A percentile compares a stretch with the other conserved stretches of the same genome.
Evolutionary conservation across 2,888 invertebrate species (phyloP).

Genomic region (Schizotus pectinicornis): DNA sequence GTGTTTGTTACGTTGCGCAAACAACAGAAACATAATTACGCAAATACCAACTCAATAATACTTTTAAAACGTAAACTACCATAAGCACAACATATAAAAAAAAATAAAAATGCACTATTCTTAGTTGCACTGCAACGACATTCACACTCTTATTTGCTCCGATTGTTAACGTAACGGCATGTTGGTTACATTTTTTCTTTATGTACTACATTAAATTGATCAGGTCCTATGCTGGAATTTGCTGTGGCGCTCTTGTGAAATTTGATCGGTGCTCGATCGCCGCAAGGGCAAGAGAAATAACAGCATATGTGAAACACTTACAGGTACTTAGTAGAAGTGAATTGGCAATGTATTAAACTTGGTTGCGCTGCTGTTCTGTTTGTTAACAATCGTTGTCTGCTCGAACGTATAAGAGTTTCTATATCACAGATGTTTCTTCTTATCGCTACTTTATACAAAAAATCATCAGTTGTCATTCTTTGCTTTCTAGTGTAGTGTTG

Average conservation of each 20-base stretch:
- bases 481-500: slow-evolving; percentile 29
- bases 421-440: slow-evolving; percentile 61
- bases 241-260: neutral
- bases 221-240: slow-evolving; percentile 4
- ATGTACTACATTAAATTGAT: neutral
- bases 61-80: slow-evolving; percentile 21
- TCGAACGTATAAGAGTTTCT: slow-evolving; percentile 39
- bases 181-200: slow-evolving; percentile 2
- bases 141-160: slow-evolving; percentile 29
- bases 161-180: slow-evolving; percentile 33
- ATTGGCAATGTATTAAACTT: slow-evolving; percentile 25
- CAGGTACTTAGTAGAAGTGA: slow-evolving; percentile 34
- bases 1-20: slow-evolving; percentile 16
- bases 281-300: slow-evolving; percentile 1
- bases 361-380: slow-evolving; percentile 32
- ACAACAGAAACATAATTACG: neutral
- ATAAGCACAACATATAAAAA: slow-evolving; percentile 23
- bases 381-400: slow-evolving; percentile 49
- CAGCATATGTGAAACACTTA: slow-evolving; percentile 2
- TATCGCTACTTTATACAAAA: slow-evolving; percentile 50
- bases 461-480: slow-evolving; percentile 29
- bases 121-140: slow-evolving; percentile 27
- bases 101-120: slow-evolving; percentile 23
- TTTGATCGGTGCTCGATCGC: neutral
- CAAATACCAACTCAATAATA: slow-evolving; percentile 20